A percentile compares a stretch with the other conserved stretches of the same genome.
phyloP scores from a whole-genome alignment of 2,888 invertebrate genomes.

The Drosophila parthenogenetica region DNA sequence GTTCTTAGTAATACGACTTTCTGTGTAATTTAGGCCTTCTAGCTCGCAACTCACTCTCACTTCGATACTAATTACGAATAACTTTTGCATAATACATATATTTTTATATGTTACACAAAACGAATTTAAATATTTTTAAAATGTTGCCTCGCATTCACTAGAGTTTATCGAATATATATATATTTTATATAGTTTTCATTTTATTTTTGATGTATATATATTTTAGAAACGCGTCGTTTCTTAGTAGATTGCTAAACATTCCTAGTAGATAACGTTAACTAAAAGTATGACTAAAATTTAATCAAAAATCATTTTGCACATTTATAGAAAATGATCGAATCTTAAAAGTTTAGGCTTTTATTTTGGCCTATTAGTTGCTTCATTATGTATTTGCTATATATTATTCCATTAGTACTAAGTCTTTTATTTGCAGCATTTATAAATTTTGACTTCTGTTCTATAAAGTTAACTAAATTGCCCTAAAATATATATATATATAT shows the following conservation, averaged over 20 bases:
- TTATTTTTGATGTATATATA: not conserved
- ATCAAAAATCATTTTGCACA: constrained; percentile 65
- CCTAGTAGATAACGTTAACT: constrained; percentile 52
- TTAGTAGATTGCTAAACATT: constrained; percentile 58
- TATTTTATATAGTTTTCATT: constrained; percentile 26
- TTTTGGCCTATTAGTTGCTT: constrained; percentile 25
- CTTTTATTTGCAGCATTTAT: constrained; percentile 67
- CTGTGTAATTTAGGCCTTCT: constrained; percentile 32
- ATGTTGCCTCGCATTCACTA: constrained; percentile 26
- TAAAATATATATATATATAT: constrained; percentile 57
- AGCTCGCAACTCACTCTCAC: constrained; percentile 52
- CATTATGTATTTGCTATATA: not conserved
- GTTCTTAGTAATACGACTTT: constrained; percentile 53
- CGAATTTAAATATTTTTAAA: constrained; percentile 38
- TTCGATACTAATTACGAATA: constrained; percentile 49
- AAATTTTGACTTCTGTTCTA: constrained; percentile 58
- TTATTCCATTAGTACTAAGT: constrained; percentile 59
- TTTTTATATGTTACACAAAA: constrained; percentile 35
- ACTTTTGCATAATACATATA: constrained; percentile 46
- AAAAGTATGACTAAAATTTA: constrained; percentile 73
- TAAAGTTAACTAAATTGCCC: constrained; percentile 65
- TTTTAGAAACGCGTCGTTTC: constrained; percentile 55
- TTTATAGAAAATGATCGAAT: constrained; percentile 30
- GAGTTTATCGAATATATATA: constrained; percentile 25
- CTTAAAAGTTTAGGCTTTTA: constrained; percentile 23